Conservation (phyloP, 1,140 invertebrate genomes). For the Pseudomyrmex flavicornis region DNA sequence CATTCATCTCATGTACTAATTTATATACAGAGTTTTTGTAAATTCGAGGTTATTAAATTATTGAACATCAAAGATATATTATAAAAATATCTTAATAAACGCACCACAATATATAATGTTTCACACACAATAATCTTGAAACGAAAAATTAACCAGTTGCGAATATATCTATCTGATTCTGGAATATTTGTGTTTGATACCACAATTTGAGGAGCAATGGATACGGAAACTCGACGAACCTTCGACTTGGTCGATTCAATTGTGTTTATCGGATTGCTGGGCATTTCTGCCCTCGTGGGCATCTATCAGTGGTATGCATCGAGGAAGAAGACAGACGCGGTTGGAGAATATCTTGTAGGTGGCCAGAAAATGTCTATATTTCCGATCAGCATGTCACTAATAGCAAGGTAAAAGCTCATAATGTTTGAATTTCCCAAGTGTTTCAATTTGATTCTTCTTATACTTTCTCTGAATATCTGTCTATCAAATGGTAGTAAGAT, state of each 20-base stretch:
- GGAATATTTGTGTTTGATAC: not conserved
- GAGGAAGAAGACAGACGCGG: conserved; percentile 86
- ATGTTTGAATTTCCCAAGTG: not conserved
- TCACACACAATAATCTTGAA: not conserved
- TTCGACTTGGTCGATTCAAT: conserved; percentile 86
- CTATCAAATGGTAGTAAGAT: not conserved
- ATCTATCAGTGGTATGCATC: conserved; percentile 88
- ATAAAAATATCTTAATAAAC: no score
- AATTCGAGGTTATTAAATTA: not conserved
- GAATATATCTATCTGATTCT: conserved; percentile 12
- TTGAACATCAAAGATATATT: not conserved
- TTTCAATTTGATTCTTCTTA: not conserved
- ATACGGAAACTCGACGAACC: conserved; percentile 47
- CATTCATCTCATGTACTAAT: no score
- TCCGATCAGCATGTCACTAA: conserved; percentile 88
- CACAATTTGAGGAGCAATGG: not conserved
- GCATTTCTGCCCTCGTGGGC: conserved; percentile 87
- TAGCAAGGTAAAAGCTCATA: conserved; percentile 85
- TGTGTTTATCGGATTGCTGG: conserved; percentile 88
- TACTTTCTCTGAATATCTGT: not conserved
- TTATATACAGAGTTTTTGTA: not conserved
- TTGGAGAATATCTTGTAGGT: conserved; percentile 87
- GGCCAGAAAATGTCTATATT: conserved; percentile 88
- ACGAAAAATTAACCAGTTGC: conserved; percentile 4
- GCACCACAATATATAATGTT: not conserved